Evolutionary conservation across 2,888 invertebrate genomes (phyloP), one percentile per base, ranked within the genome.

Genomic region (Mythimna impura): DNA sequence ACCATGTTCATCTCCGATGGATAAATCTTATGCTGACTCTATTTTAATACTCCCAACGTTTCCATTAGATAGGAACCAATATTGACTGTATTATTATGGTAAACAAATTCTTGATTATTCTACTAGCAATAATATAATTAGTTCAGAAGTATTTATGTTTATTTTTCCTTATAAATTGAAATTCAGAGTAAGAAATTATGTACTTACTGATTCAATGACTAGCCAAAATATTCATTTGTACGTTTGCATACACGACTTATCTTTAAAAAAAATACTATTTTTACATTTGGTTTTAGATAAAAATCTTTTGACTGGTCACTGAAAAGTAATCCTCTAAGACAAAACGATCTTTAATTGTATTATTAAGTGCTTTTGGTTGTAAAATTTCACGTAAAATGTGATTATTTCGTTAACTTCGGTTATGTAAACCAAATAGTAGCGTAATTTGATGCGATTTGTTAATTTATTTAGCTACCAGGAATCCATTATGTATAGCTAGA

Each of bases 401-500:
- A 55, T 54, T 65, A 55, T 66, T 69, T 66, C n/a, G 64, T 68
- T 65, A 65, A 61, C 43, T 66, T 77, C n/a, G 58, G 52, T 68
- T 74, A 52, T 66, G 84, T 83, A 84, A 90, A 88, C 92, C 92
- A 93, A 93, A 93, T 89, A 87, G 58, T 87, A 89, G 88, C 79
- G 61, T 88, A 87, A 84, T 88, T 89, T 84, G 89, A 89, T 91
- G 91, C 88, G 82, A 86, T 82, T 86, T 82, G 81, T 87, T 87
- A 82, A 85, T 86, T 90, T 86, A 85, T 89, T 90, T 91, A 88
- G 89, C 89, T 87, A 76, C 80, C 82, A 86, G 84, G 78, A 82
- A 83, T 71, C 84, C 82, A 80, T 78, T 80, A 80, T 90, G 90
- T 91, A 90, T 89, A 92, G 90, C 89, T 93, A 91, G 90, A 87